Evolutionary conservation across 2,113 vertebrate genomes (phyloP).

Genomic region (Catagonus wagneri): DNA sequence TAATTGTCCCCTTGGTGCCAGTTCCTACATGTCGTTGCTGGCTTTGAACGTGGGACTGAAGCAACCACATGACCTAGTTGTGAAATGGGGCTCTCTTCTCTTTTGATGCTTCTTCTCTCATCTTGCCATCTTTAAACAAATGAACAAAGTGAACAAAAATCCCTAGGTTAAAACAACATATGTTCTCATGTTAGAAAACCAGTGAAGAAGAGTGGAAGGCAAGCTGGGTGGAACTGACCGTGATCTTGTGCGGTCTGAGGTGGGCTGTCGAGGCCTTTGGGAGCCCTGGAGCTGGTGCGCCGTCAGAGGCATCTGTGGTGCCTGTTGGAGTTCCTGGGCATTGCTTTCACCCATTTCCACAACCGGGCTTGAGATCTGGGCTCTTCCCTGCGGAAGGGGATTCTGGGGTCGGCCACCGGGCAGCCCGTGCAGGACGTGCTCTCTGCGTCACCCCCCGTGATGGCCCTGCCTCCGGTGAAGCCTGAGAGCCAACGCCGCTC

Average conservation of each 20-base stretch:
- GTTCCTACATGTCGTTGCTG: background rate
- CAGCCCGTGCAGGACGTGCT: background rate
- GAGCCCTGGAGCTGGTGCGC: no score
- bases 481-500: background rate
- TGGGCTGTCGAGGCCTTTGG: no score
- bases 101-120: background rate
- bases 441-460: background rate
- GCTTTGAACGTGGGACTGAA: background rate
- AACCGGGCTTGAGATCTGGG: background rate
- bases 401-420: background rate
- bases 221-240: background rate
- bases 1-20: background rate
- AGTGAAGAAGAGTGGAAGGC: background rate
- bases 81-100: background rate
- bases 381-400: background rate
- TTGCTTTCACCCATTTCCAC: background rate
- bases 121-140: background rate
- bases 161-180: background rate
- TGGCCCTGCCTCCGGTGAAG: background rate
- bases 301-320: background rate
- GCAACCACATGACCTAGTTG: background rate
- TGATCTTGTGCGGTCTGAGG: background rate
- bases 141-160: background rate
- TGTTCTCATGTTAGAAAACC: background rate
- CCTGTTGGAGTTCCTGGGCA: background rate